Conservation (phyloP, 2,797 vertebrate species). For the Psittacula derbiana region DNA sequence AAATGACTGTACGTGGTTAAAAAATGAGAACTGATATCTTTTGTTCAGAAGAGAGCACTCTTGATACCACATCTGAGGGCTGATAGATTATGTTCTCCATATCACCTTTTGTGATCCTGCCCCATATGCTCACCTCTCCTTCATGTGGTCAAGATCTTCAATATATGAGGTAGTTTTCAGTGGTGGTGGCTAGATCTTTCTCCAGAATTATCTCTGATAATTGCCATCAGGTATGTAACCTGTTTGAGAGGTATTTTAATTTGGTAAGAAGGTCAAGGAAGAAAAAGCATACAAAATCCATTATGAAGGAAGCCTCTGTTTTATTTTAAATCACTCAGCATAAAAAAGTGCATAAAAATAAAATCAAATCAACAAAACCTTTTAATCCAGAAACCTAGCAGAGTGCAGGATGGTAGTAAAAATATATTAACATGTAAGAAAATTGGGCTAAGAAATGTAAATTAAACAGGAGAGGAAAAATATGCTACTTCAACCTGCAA, state of each 20-base stretch:
- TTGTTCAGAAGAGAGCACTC: neutral
- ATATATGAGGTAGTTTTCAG: neutral
- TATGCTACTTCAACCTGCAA: neutral
- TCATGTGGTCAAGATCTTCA: neutral
- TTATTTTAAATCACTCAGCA: neutral
- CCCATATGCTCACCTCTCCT: neutral
- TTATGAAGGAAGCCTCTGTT: neutral
- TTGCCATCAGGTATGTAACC: neutral
- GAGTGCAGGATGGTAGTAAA: neutral
- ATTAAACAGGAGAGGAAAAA: neutral
- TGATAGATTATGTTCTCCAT: neutral
- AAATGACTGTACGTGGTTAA: neutral
- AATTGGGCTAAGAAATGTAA: neutral
- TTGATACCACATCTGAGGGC: neutral
- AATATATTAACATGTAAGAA: neutral
- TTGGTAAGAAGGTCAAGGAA: neutral
- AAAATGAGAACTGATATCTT: neutral
- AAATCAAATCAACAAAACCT: neutral
- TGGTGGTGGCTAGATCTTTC: neutral
- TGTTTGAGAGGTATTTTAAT: neutral
- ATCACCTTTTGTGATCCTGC: neutral
- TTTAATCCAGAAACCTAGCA: neutral
- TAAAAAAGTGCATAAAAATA: neutral
- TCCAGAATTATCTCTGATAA: neutral
- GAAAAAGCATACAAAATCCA: neutral